phyloP scores from a whole-genome alignment of 2,797 vertebrate species.

The Microhierax caerulescens region DNA sequence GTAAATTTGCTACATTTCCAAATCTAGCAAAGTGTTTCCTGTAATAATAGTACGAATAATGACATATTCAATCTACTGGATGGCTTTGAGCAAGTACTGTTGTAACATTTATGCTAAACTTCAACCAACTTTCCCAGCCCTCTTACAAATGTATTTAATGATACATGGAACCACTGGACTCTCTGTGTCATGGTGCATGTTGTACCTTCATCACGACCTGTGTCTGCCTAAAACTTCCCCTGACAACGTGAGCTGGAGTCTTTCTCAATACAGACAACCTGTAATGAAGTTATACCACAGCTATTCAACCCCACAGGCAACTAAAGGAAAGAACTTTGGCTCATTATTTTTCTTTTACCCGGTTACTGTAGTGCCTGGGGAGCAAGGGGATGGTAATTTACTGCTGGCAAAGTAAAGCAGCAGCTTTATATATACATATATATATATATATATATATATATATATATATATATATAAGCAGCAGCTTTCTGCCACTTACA shows the following conservation, averaged over 20 bases:
- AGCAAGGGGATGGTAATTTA: background rate
- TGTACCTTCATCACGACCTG: accelerated
- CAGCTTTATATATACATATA: too few species aligned
- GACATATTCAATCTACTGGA: background rate
- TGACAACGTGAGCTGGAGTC: background rate
- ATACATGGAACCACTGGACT: background rate
- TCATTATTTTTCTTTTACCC: background rate
- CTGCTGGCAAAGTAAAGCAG: background rate
- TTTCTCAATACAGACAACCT: background rate
- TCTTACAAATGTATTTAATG: background rate
- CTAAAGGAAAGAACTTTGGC: background rate
- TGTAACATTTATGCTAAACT: background rate
- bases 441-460: background rate
- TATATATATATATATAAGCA: background rate
- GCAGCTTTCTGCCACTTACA: background rate
- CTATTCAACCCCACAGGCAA: background rate
- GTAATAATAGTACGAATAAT: background rate
- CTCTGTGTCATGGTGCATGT: background rate
- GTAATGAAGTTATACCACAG: background rate
- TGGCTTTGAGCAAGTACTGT: background rate
- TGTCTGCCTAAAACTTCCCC: background rate
- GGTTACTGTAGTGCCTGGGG: background rate
- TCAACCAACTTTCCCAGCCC: background rate
- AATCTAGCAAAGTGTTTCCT: background rate
- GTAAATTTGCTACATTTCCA: background rate